Evolutionary conservation across 2,888 invertebrate genomes (phyloP).

Genomic region (Tetropium fuscum): DNA sequence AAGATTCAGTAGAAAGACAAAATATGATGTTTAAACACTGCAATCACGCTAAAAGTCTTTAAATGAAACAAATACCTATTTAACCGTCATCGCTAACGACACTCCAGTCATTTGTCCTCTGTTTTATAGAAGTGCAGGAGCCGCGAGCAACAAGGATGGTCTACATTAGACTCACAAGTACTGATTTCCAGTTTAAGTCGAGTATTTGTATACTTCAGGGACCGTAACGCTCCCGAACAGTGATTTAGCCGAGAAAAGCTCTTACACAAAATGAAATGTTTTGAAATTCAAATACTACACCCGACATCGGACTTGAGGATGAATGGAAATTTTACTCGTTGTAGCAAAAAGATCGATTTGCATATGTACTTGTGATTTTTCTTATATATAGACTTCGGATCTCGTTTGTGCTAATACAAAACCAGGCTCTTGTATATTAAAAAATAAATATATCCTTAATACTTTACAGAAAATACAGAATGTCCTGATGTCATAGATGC

Average conservation of each 20-base stretch:
- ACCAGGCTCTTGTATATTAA: too few relatives aligned
- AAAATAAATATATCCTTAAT: too few relatives aligned
- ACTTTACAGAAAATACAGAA: too few relatives aligned
- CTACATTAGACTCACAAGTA: constrained; percentile 19
- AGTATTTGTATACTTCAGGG: constrained; percentile 56
- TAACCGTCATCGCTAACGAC: constrained; percentile 10
- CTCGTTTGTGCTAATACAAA: constrained; percentile 14
- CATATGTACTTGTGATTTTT: constrained; percentile 35
- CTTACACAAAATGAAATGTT: constrained; percentile 64
- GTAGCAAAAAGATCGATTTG: constrained; percentile 53
- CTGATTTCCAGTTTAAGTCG: constrained; percentile 55
- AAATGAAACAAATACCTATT: constrained; percentile 27
- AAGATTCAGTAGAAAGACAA: neutral
- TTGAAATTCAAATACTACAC: constrained; percentile 63
- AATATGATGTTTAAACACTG: constrained; percentile 9
- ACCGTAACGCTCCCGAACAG: constrained; percentile 34
- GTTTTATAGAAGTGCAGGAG: constrained; percentile 13
- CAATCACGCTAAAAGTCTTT: constrained; percentile 22
- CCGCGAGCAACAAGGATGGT: constrained; percentile 11
- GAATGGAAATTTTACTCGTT: constrained; percentile 57
- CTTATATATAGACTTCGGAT: neutral
- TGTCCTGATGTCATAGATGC: too few relatives aligned
- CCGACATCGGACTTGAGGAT: constrained; percentile 43
- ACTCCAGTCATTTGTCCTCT: constrained; percentile 18
- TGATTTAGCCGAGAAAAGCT: constrained; percentile 55